A percentile compares a stretch with the other conserved stretches of the same genome.
phyloP scores from a whole-genome alignment of 2,797 vertebrate species.

The Cichlasoma orientale region DNA sequence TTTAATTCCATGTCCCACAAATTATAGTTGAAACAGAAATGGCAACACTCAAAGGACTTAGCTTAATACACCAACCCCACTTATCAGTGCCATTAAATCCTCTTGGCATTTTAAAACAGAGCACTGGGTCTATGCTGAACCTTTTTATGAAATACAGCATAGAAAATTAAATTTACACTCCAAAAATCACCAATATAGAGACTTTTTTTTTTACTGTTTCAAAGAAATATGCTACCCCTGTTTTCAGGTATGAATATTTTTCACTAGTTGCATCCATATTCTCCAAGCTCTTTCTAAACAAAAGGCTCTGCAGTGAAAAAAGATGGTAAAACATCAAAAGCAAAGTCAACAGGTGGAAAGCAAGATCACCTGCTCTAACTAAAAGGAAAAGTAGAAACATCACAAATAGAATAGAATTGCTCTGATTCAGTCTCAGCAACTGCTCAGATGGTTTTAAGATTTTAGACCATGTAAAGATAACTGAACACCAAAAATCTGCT shows the following conservation, averaged over 20 bases:
- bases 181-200: slow-evolving; percentile 34
- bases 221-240: background rate
- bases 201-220: slow-evolving; percentile 22
- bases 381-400: no score
- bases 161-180: slow-evolving; percentile 47
- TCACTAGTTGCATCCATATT: accelerated
- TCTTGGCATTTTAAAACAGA: slow-evolving; percentile 67
- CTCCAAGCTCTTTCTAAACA: background rate
- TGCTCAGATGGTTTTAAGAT: slow-evolving; percentile 38
- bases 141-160: slow-evolving; percentile 43
- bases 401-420: background rate
- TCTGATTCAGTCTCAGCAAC: background rate
- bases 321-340: accelerated
- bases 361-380: background rate
- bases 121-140: slow-evolving; percentile 10
- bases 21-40: slow-evolving; percentile 56
- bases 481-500: background rate
- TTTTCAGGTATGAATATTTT: background rate
- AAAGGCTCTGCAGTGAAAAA: background rate
- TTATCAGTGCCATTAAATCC: slow-evolving; percentile 65
- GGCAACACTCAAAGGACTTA: slow-evolving; percentile 60
- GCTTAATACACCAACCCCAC: slow-evolving; percentile 54
- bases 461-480: slow-evolving; percentile 5
- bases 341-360: background rate
- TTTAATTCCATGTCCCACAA: slow-evolving; percentile 47